Evolutionary conservation across 2,797 vertebrate genomes (phyloP), one percentile per base, ranked within the genome.

Genomic region (Bradypodion pumilum): DNA sequence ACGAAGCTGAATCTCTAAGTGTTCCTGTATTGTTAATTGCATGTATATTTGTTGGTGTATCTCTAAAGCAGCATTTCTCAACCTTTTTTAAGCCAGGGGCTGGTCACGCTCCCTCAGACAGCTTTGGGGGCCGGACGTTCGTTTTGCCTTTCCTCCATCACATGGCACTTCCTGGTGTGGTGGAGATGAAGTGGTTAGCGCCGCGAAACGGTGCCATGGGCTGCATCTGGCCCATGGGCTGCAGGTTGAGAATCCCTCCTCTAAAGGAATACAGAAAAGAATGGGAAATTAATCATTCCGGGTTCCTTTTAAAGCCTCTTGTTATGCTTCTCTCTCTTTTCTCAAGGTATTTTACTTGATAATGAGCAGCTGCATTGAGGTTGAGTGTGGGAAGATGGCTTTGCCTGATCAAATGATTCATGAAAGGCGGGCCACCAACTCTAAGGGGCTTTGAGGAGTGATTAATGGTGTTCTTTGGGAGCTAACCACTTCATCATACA

Each of bases 11-110:
- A 68, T 77, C 63, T 65, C 65, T 56, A 77, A 70, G 37, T 27
- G 52, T 60, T 42, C 73, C 74, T 83, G 74, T 65, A 83, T 76
- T 87, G 81, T 77, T 84, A 87, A 81, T 84, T 84, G 65, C 21
- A 70, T 75, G n/a, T 70, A 56, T 80, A 63, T 80, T 80, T 75
- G 86, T 44, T 82, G 32, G 62, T 40, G 60, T 25, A 7, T 78
- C 49, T 77, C 66, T 46, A n/a, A n/a, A n/a, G n/a, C n/a, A n/a
- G n/a, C n/a, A n/a, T n/a, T n/a, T n/a, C n/a, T n/a, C n/a, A n/a
- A n/a, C n/a, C n/a, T n/a, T n/a, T n/a, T n/a, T n/a, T n/a, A n/a
- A n/a, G n/a, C n/a, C n/a, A n/a, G n/a, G n/a, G n/a, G n/a, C n/a
- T n/a, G n/a, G n/a, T n/a, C n/a, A n/a, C n/a, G n/a, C n/a, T n/a